Base-by-base conservation (phyloP, 2,888 invertebrate species). In the Drosophila greeni region DNA sequence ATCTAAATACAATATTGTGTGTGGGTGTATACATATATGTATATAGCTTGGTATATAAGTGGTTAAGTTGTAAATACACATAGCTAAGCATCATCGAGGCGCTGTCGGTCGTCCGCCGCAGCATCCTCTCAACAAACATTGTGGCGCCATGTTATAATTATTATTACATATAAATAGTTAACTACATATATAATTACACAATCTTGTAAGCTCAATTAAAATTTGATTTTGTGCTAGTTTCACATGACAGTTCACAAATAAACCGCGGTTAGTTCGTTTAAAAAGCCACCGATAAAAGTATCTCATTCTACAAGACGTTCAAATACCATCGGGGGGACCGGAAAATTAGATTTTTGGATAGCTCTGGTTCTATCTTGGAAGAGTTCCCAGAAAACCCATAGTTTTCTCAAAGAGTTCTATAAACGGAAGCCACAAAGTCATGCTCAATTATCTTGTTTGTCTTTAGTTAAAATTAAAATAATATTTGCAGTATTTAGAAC, bases 191-290 rank as follows among this genome's bases (percentile, higher is more conserved):
- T 49, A 54, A 70, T 49, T 53, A 58, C 18, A 58, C 24, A 67
- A 37, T 58, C 42, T 68, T 59, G 62, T 70, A 70, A 70, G 70
- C 67, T 60, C 70, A 60, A 60, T 53, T 60, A 60, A 64, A 64
- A 62, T 62, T 65, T 65, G 66, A 65, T 62, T 65, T 62, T 51
- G 62, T 60, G 59, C 59, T 59, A 59, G 59, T 49, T 65, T 31
- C 66, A 43, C 66, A 51, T 43, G 43, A 42, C 51, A 49, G 18
- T 47, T 40, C 59, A 47, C 33, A 47, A 60, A 47, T 39, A 47
- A 40, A 48, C 42, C 45, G 20, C 8, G 45, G 14, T 47, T 47
- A 47, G 29, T 43, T 54, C 34, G 45, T 45, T 29, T n/a, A 3
- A 24, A 42, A 45, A 45, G 58, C 58, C 57, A 57, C 34, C 56